Conservation (phyloP, 2,113 vertebrate genomes). For the Corvus moneduloides region DNA sequence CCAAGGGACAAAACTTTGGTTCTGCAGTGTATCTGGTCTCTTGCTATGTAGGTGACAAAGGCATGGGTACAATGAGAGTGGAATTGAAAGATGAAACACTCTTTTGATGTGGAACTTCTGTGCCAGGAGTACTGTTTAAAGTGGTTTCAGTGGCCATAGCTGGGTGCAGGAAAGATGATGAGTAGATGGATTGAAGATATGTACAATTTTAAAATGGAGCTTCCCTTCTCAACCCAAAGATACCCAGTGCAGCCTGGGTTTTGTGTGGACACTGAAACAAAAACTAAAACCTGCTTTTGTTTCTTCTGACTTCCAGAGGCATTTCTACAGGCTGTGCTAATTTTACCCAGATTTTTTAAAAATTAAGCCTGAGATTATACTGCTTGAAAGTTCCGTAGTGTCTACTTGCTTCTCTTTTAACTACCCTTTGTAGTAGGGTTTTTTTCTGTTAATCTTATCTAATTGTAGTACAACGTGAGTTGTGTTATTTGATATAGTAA, state of each 20-base stretch:
- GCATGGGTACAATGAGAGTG: accelerated
- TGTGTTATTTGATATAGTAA: neutral
- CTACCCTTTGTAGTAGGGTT: neutral
- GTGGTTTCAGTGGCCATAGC: neutral
- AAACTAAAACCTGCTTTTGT: neutral
- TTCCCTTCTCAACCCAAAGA: neutral
- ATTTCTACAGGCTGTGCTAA: neutral
- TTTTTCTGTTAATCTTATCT: neutral
- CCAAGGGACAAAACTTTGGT: neutral
- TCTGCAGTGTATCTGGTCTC: neutral
- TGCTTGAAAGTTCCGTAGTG: neutral
- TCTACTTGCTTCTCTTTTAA: neutral
- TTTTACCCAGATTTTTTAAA: neutral
- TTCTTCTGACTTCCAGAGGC: neutral
- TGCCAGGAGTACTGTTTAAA: neutral
- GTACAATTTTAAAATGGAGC: neutral
- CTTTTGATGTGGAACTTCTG: neutral
- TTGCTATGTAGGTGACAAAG: neutral
- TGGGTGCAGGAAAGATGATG: neutral
- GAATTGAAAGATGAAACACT: neutral
- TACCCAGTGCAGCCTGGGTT: neutral
- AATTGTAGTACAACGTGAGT: neutral
- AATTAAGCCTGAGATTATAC: neutral
- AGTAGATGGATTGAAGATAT: neutral
- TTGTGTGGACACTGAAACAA: neutral